Evolutionary conservation across 2,797 vertebrate genomes (phyloP).

Genomic region (Sardinella longiceps): DNA sequence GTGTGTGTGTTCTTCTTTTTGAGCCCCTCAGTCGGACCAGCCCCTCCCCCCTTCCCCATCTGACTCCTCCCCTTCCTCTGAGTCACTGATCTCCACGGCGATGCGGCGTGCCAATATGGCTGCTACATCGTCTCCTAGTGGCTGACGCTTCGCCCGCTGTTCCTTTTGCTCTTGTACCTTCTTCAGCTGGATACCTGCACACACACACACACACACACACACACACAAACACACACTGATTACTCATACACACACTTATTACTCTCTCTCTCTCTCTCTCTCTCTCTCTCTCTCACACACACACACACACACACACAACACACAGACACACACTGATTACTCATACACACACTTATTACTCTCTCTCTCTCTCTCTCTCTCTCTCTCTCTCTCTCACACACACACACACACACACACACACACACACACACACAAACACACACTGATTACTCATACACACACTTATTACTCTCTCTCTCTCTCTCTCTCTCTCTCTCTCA

Average conservation of each 20-base stretch:
- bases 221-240: neutral
- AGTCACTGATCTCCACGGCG: slow-evolving; percentile 93
- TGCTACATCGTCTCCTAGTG: slow-evolving; percentile 90
- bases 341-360: too few species aligned
- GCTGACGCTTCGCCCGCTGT: slow-evolving; percentile 89
- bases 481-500: too few species aligned
- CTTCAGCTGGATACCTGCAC: slow-evolving; percentile 90
- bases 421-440: slow-evolving; percentile 9
- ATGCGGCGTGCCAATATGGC: slow-evolving; percentile 95
- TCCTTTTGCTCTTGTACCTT: slow-evolving; percentile 95
- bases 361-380: neutral
- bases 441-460: neutral
- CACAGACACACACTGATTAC: neutral
- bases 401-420: neutral
- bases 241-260: neutral
- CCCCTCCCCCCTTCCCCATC: slow-evolving; percentile 89
- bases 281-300: too few species aligned
- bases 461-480: too few species aligned
- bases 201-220: slow-evolving; percentile 34
- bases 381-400: neutral
- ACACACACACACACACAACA: neutral
- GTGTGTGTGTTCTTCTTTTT: neutral
- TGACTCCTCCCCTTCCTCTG: slow-evolving; percentile 85
- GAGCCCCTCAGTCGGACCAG: slow-evolving; percentile 85
- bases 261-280: neutral